Evolutionary conservation across 2,888 invertebrate species (phyloP).

Genomic region (Cybosia mesomella): DNA sequence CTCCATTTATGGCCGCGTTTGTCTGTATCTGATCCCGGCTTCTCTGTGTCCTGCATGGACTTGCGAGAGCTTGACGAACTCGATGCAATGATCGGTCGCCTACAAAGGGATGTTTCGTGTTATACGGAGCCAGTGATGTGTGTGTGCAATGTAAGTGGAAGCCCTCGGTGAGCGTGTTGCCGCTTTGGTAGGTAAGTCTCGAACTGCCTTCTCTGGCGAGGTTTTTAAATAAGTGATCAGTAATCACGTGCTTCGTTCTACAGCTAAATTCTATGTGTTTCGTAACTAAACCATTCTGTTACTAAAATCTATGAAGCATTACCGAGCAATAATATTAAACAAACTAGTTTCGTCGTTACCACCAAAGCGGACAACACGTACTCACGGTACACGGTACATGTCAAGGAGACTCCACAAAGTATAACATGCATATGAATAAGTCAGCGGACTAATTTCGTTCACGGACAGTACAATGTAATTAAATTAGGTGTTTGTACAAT

Average conservation of each 20-base stretch:
- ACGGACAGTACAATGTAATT: constrained; percentile 62
- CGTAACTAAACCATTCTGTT: constrained; percentile 27
- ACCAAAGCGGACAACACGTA: constrained; percentile 56
- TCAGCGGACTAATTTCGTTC: constrained; percentile 66
- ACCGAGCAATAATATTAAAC: constrained; percentile 27
- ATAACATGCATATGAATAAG: constrained; percentile 71
- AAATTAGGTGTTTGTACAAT: constrained; percentile 62
- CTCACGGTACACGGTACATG: constrained; percentile 53
- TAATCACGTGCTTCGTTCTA: constrained; percentile 27
- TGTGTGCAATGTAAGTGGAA: constrained; percentile 63
- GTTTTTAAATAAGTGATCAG: constrained; percentile 10
- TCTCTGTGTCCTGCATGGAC: constrained; percentile 80
- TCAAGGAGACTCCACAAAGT: constrained; percentile 66
- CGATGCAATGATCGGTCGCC: constrained; percentile 85
- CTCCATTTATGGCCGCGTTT: constrained; percentile 92
- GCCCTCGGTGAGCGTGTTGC: constrained; percentile 57
- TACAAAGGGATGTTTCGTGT: constrained; percentile 81
- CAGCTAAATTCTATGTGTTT: constrained; percentile 36
- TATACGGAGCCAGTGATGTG: constrained; percentile 67
- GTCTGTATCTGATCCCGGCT: constrained; percentile 77
- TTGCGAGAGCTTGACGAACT: constrained; percentile 82
- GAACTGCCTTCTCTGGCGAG: constrained; percentile 20
- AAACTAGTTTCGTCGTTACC: constrained; percentile 45
- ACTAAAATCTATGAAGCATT: constrained; percentile 40
- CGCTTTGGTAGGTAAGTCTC: constrained; percentile 52